Base-by-base conservation (phyloP, 2,888 invertebrate species). In the Troides oblongomaculatus region DNA sequence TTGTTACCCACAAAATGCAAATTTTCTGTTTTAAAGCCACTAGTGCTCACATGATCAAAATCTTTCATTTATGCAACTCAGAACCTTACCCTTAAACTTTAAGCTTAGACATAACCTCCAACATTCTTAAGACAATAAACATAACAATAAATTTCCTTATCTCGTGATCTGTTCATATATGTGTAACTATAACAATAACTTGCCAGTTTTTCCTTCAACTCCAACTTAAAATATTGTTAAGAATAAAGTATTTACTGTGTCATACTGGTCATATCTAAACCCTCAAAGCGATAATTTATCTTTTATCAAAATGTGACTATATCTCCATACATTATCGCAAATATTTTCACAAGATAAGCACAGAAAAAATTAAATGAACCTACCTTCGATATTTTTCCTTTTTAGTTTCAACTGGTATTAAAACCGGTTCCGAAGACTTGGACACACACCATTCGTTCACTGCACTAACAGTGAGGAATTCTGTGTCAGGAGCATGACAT, bases 301-400 rank as follows among this genome's bases (percentile, higher is more conserved):
- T 80, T 78, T 83, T 90, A 90, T 86, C 86, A 76, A 75, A 77
- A 76, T 77, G 76, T 85, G 81, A 86, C 85, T 86, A 85, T 85
- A 82, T 83, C 78, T 79, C 73, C 77, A 75, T 72, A 74, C 78
- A 85, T 85, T 91, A 91, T 83, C 84, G 81, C 80, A 85, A 86
- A 88, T 85, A 88, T 86, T 86, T 87, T 83, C 71, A 72, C 69
- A 58, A 60, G 74, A 75, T 80, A 81, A 78, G 78, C 72, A 75
- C 39, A 77, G 76, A 78, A 79, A 83, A 81, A 80, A 76, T 79
- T 74, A 79, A 84, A 80, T 84, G 82, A 85, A 79, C 90, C 90
- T 84, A 93, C 93, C 93, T 92, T 84, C 90, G 84, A 86, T 92
- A 92, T 83, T 93, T 93, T 80, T 92, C 92, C 84, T 90, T 91